Conservation (phyloP, 2,113 vertebrate species). For the Neolamprologus variostigma region DNA sequence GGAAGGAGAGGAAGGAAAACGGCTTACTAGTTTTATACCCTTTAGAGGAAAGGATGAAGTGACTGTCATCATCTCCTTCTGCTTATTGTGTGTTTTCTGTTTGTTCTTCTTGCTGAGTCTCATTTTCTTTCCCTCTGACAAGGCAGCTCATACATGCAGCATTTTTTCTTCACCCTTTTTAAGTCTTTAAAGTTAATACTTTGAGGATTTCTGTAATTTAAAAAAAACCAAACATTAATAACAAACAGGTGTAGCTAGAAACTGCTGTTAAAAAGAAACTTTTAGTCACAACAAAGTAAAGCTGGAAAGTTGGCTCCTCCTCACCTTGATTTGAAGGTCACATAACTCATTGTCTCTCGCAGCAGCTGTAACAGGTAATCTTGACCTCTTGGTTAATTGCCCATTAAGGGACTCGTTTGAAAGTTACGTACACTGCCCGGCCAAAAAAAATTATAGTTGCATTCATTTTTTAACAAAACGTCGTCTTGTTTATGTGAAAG, state of each 20-base stretch:
- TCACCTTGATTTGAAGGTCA: not conserved
- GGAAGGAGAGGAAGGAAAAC: not conserved
- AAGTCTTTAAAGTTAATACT: not conserved
- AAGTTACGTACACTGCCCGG: not conserved
- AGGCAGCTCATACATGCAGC: not conserved
- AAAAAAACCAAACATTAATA: not conserved
- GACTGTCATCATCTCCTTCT: not conserved
- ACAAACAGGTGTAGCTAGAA: not conserved
- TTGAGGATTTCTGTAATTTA: fast-evolving
- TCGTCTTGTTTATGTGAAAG: not conserved
- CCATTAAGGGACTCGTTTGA: not conserved
- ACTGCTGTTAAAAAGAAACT: not conserved
- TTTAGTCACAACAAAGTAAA: not conserved
- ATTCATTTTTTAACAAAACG: not conserved
- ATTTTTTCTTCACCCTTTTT: not conserved
- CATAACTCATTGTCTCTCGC: not conserved
- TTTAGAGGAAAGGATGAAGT: not conserved
- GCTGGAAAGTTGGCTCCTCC: not conserved
- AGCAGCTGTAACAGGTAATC: not conserved
- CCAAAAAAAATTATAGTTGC: fast-evolving
- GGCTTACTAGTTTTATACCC: not conserved
- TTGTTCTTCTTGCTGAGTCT: not conserved
- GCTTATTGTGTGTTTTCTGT: not conserved
- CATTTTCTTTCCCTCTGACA: not conserved
- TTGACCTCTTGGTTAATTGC: not conserved